Percentiles rank a stretch among this genome's conserved stretches.
These are phyloP conservation scores for Spea hammondii DNA, from an alignment of 2,797 vertebrate genomes.

Conservation along the genomic window DNA sequence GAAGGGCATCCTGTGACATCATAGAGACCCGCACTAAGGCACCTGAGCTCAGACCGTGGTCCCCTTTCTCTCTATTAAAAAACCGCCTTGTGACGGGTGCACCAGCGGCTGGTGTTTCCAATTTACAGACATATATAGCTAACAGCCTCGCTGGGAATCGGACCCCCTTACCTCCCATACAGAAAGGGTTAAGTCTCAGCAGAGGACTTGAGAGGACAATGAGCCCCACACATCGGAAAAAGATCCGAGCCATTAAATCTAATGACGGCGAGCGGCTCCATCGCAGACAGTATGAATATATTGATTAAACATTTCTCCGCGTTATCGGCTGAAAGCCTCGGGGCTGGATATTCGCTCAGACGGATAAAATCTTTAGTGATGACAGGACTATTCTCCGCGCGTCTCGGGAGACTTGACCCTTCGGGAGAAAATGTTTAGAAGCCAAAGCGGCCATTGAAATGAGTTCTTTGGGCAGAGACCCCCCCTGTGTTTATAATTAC, in stretches of 20 bases:
- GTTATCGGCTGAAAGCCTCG: slow-evolving; percentile 41
- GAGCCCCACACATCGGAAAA: slow-evolving; percentile 5
- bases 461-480: slow-evolving; percentile 51
- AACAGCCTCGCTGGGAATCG: too few relatives aligned
- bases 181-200: neutral
- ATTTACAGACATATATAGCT: too few relatives aligned
- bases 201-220: slow-evolving; percentile 25
- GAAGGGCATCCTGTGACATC: too few relatives aligned
- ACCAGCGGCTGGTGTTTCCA: too few relatives aligned
- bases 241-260: slow-evolving; percentile 34
- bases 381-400: slow-evolving; percentile 51
- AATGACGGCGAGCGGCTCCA: slow-evolving; percentile 27
- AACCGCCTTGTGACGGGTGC: too few relatives aligned
- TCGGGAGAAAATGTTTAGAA: slow-evolving; percentile 52
- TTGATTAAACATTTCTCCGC: slow-evolving; percentile 41
- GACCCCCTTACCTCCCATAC: too few relatives aligned
- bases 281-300: slow-evolving; percentile 46
- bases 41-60: too few relatives aligned
- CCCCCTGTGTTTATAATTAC: slow-evolving; percentile 56
- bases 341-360: slow-evolving; percentile 51
- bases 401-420: slow-evolving; percentile 51
- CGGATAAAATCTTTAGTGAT: slow-evolving; percentile 42
- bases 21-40: too few relatives aligned
- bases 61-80: too few relatives aligned
- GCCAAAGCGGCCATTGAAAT: slow-evolving; percentile 52